These are phyloP conservation scores for Trichechus manatus DNA, from an alignment of 2,113 vertebrate species.

Conservation along the genomic window DNA sequence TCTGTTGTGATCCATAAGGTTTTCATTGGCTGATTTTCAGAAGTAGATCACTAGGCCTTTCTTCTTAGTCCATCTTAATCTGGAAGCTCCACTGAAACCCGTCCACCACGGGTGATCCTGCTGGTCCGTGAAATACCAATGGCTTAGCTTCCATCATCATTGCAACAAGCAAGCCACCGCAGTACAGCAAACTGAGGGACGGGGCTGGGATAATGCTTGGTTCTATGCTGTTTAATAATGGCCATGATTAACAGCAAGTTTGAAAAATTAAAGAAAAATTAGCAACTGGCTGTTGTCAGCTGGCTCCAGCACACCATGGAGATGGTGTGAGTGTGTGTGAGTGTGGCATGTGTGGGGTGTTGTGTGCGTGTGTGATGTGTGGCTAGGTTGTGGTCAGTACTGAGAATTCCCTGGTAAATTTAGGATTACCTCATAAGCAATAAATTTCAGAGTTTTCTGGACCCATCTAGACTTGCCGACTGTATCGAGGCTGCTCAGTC, in stretches of 20 bases:
- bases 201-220: too few relatives aligned
- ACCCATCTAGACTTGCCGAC: fast-evolving
- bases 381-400: not conserved
- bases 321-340: not conserved
- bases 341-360: not conserved
- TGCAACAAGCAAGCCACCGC: too few relatives aligned
- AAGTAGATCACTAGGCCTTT: too few relatives aligned
- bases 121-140: too few relatives aligned
- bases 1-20: too few relatives aligned
- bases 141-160: too few relatives aligned
- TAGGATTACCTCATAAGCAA: not conserved
- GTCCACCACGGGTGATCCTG: too few relatives aligned
- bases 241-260: not conserved
- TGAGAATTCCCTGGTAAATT: not conserved
- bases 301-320: too few relatives aligned
- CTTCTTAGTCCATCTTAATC: too few relatives aligned
- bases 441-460: not conserved
- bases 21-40: too few relatives aligned
- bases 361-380: not conserved
- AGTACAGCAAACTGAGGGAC: too few relatives aligned
- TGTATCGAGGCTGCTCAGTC: not conserved
- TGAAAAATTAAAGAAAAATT: not conserved
- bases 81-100: too few relatives aligned
- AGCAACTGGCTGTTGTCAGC: not conserved
- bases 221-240: not conserved